These are phyloP conservation scores for Malurus cyaneus DNA, from an alignment of 2,113 vertebrate species.

Conservation along the genomic window DNA sequence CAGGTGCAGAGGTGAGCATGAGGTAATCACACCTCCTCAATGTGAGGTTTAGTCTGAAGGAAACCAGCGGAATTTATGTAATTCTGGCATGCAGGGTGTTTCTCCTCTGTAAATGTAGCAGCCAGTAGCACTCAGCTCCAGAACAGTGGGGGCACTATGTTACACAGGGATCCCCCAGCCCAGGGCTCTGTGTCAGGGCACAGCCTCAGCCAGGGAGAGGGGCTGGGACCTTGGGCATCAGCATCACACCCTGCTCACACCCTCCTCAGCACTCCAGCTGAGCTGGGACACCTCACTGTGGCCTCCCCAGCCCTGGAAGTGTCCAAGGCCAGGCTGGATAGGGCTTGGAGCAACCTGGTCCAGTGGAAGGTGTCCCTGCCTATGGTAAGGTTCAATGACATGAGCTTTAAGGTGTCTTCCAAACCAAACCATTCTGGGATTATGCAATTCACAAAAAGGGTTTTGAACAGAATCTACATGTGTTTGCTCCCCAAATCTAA, in stretches of 20 bases:
- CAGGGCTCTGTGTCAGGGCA: background rate
- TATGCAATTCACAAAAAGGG: background rate
- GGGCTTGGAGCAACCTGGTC: no score
- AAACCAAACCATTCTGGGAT: no score
- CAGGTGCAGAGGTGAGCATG: conserved; percentile 69
- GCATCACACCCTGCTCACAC: background rate
- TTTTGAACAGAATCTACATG: background rate
- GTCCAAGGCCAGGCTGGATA: background rate
- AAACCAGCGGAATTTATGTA: conserved; percentile 54
- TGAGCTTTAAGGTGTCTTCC: background rate
- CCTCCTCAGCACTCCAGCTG: background rate
- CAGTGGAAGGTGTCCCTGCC: background rate
- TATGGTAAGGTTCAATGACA: background rate
- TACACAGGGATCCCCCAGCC: background rate
- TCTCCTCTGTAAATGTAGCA: conserved; percentile 4
- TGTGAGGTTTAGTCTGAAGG: conserved; percentile 57
- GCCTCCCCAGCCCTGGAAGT: background rate
- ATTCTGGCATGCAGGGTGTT: conserved; percentile 43
- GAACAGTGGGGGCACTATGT: background rate
- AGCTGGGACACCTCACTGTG: background rate
- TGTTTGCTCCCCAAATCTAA: background rate
- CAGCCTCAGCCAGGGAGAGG: background rate
- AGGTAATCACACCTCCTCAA: conserved; percentile 59
- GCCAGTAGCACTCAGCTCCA: background rate
- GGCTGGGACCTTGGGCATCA: background rate